A percentile compares a stretch with the other conserved stretches of the same genome.
phyloP scores from a whole-genome alignment of 2,797 vertebrate species.

The Dendrocincla fuliginosa region DNA sequence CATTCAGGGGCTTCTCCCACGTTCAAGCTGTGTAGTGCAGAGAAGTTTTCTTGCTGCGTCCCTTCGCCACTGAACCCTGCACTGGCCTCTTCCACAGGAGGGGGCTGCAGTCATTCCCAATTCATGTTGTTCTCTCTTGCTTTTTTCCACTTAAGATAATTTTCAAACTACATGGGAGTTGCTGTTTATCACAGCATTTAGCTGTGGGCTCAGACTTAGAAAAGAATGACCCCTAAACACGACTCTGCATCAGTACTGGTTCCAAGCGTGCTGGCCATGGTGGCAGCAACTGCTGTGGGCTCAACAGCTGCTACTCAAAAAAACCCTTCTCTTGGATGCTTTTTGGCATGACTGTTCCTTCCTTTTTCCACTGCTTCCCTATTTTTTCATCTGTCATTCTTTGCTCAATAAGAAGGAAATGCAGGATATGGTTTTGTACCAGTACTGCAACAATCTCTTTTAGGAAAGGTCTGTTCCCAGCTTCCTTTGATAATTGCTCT shows the following conservation, averaged over 20 bases:
- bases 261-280: neutral
- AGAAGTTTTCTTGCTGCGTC: neutral
- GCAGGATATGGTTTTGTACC: neutral
- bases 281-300: neutral
- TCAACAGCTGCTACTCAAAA: neutral
- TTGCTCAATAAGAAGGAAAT: neutral
- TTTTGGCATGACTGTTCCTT: neutral
- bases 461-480: neutral
- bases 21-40: neutral
- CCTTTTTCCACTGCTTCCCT: neutral
- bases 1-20: neutral
- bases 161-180: neutral
- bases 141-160: neutral
- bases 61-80: neutral
- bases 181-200: neutral
- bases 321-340: neutral
- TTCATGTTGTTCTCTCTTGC: neutral
- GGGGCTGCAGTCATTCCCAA: neutral
- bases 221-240: accelerated
- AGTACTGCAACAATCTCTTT: neutral
- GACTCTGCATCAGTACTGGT: neutral
- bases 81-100: neutral
- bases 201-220: neutral
- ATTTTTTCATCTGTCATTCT: neutral
- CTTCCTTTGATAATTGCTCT: neutral